Base-by-base conservation (phyloP, 2,113 vertebrate genomes). In the Myiagra hebetior region DNA sequence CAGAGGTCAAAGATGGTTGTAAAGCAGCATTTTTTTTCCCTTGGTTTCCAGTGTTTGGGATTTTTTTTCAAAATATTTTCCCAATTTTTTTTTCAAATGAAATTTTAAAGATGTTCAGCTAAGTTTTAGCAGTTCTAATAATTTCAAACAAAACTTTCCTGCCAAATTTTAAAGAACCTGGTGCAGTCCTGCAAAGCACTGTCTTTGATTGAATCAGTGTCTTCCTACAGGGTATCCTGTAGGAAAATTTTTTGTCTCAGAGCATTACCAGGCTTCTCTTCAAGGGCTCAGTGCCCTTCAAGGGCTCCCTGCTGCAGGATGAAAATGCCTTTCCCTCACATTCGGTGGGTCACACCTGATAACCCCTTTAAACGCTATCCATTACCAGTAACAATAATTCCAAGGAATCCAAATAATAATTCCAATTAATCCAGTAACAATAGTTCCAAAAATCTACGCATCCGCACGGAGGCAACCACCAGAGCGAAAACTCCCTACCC, bases 401-500 rank as follows among this genome's bases (percentile, higher is more conserved):
- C 4, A 7, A 17, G 12, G 17, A 42, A 52, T 7, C 37, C 22
- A 72, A 82, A 30, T 7, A 49, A 64, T 15, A 65, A 60, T 31
- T 59, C 60, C 4, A 5, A 21, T 37, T 12, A 44, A 68, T 14
- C 53, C 15, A 72, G n/a, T 15, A 41, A 53, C 33, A 26, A 35
- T 23, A 49, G 19, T 18, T 49, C 26, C 2, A 5, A 21, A 80
- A 81, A 39, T 16, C 9, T 22, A 53, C 0, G 0, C 2, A 15
- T 55, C 84, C 47, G 4, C 46, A 31, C 6, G 13, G 55, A 75
- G 19, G 24, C 33, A n/a, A 39, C 27, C 37, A 60, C 21, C 47
- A 50, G 7, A 35, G 21, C 57, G 24, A 57, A 56, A 79, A 64
- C 6, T 53, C n/a, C 53, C 10, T 21, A 20, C 3, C 13, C 6